These are phyloP conservation scores for Fregetta grallaria DNA, from an alignment of 2,113 vertebrate genomes.

Conservation along the genomic window DNA sequence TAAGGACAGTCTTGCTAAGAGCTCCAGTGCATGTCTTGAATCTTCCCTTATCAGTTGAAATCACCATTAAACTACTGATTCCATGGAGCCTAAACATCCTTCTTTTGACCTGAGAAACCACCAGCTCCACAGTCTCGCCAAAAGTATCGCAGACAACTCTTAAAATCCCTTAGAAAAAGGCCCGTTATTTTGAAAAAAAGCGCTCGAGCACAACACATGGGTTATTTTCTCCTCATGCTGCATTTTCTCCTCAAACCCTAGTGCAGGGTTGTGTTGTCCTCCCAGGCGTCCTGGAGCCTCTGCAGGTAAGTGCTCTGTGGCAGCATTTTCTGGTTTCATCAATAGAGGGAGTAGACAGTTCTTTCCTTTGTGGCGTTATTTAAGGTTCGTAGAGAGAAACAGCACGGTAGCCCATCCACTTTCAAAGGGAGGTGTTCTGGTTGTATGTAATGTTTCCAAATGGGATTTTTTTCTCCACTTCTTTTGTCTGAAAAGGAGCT, in stretches of 20 bases:
- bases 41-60: not conserved
- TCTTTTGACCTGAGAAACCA: not conserved
- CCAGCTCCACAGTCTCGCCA: not conserved
- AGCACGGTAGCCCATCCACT: not conserved
- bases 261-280: not conserved
- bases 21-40: not conserved
- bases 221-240: not conserved
- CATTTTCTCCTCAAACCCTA: not conserved
- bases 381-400: not conserved
- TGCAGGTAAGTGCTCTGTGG: not conserved
- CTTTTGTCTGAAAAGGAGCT: not conserved
- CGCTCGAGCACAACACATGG: accelerated
- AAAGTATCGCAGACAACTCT: not conserved
- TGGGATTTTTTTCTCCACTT: accelerated
- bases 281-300: not conserved
- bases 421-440: not conserved
- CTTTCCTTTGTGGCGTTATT: not conserved
- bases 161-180: not conserved
- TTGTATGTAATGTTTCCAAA: not conserved
- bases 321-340: not conserved
- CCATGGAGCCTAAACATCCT: not conserved
- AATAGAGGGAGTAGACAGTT: not conserved
- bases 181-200: not conserved
- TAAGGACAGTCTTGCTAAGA: not conserved
- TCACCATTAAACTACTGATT: not conserved